A percentile compares a stretch with the other conserved stretches of the same genome.
phyloP scores from a whole-genome alignment of 2,797 vertebrate genomes.

The Phylloscopus collybita region DNA sequence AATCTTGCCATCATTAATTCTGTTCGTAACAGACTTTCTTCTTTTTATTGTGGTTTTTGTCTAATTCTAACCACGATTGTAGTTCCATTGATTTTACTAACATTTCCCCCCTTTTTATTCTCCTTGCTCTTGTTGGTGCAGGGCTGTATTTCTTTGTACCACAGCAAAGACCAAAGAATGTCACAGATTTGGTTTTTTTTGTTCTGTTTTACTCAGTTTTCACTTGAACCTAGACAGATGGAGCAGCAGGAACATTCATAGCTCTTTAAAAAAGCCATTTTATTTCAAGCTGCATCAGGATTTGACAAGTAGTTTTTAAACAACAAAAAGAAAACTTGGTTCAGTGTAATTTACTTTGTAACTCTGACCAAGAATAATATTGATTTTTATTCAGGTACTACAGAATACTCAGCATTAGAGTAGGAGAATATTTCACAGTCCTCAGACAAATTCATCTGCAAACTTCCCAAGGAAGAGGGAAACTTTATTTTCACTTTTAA shows the following conservation, averaged over 20 bases:
- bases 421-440: background rate
- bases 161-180: background rate
- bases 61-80: background rate
- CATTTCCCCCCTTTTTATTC: background rate
- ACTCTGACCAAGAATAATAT: background rate
- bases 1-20: background rate
- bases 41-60: background rate
- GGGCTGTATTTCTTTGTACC: background rate
- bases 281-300: background rate
- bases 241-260: background rate
- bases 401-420: background rate
- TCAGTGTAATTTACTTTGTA: background rate
- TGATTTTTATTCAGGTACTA: background rate
- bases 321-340: background rate
- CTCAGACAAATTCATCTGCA: background rate
- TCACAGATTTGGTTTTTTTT: rapidly evolving
- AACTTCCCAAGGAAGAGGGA: background rate
- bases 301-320: background rate
- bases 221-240: background rate
- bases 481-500: background rate
- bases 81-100: background rate
- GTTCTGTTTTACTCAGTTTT: background rate
- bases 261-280: background rate
- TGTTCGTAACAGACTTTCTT: background rate
- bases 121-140: background rate